Base-by-base conservation (phyloP, 2,113 vertebrate genomes). In the Rafetus swinhoei region DNA sequence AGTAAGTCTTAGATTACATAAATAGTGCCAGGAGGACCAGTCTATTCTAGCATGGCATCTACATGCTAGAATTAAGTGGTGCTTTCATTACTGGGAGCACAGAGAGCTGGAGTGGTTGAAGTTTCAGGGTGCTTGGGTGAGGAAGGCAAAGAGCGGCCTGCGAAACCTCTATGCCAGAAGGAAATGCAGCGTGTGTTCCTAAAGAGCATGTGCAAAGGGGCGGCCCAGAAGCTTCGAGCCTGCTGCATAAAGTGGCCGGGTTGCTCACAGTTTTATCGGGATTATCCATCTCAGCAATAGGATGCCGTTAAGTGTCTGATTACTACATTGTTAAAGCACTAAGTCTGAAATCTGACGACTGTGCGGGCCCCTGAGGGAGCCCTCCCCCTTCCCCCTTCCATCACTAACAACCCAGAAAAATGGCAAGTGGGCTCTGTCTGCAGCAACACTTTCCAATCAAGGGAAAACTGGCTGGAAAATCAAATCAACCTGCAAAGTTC, bases 381-480 rank as follows among this genome's bases (percentile, higher is more conserved):
- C 82, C 81, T 86, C 24, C 86, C 72, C 84, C 59, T 45, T 92
- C 69, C 87, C 76, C 72, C 80, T 94, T 87, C 79, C 65, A 72
- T 35, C 1, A 6, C 93, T 93, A 95, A 93, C 94, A 92, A 5
- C 91, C 92, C 90, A 82, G 79, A 89, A 87, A 88, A 93, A 93
- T 87, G 32, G 92, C 89, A 89, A 94, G 92, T 52, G 85, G 84
- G 94, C 95, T 96, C 86, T 95, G 72, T 84, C 92, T 76, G 92
- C 87, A 87, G 82, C 84, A 95, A 87, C 2, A 0, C 79, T 96
- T 97, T 96, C 95, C 95, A 97, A 92, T 97, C 93, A 86, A 95
- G 84, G 86, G 94, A 92, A 95, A 96, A 97, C 90, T 95, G 92
- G 89, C 89, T 94, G 94, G 94, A 88, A 96, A 96, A 97, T 95